Percentiles rank a stretch among this genome's conserved stretches.
phyloP scores from a whole-genome alignment of 2,888 invertebrate genomes.

The Cephonodes hylas region DNA sequence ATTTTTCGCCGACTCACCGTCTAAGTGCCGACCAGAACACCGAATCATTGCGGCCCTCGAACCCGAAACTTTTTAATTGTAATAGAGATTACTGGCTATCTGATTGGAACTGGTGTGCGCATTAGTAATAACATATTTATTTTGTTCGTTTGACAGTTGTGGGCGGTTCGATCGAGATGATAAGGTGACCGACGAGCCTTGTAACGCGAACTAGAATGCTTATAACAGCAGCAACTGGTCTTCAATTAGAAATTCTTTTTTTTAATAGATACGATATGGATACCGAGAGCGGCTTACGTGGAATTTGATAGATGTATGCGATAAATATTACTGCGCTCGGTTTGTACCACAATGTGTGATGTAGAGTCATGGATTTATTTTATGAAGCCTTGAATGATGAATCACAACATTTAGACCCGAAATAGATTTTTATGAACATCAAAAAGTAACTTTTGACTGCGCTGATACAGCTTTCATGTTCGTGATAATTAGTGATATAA shows the following conservation, averaged over 20 bases:
- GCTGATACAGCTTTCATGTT: too few species aligned
- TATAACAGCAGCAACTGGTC: slow-evolving; percentile 56
- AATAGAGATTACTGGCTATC: slow-evolving; percentile 77
- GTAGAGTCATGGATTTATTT: background rate
- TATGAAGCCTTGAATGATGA: background rate
- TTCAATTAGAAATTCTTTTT: slow-evolving; percentile 54
- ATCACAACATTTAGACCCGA: too few species aligned
- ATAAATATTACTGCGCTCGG: background rate
- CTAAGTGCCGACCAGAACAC: slow-evolving; percentile 15
- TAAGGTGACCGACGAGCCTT: slow-evolving; percentile 48
- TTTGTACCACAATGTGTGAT: background rate
- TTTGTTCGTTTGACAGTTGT: slow-evolving; percentile 77
- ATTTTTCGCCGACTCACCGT: slow-evolving; percentile 15
- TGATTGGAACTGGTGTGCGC: slow-evolving; percentile 67
- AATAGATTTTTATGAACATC: too few species aligned
- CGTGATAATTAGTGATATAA: too few species aligned
- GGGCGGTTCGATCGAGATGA: slow-evolving; percentile 71
- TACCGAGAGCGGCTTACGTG: background rate
- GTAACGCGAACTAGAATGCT: slow-evolving; percentile 54
- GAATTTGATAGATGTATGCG: slow-evolving; percentile 6
- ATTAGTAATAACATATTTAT: slow-evolving; percentile 80
- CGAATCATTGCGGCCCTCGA: slow-evolving; percentile 44
- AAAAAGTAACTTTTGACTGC: too few species aligned
- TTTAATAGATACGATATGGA: slow-evolving; percentile 17
- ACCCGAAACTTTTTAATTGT: slow-evolving; percentile 75